These are phyloP conservation scores for Diaprepes abbreviatus DNA, from an alignment of 2,888 invertebrate species.

Conservation along the genomic window DNA sequence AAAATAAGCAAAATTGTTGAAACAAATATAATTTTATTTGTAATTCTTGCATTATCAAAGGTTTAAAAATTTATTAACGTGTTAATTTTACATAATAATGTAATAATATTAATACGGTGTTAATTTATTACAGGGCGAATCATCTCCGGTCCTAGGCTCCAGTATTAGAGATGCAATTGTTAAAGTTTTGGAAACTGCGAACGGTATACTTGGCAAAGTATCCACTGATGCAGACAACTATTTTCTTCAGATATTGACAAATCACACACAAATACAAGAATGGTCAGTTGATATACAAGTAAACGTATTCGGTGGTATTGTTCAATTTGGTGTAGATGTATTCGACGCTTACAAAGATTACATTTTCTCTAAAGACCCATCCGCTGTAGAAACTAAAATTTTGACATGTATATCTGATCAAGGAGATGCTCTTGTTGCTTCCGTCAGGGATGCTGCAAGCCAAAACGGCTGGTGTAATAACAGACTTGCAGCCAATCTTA, in stretches of 20 bases:
- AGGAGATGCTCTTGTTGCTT: background rate
- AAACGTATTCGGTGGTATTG: background rate
- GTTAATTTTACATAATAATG: too few relatives aligned
- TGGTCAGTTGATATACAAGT: conserved; percentile 13
- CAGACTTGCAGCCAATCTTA: conserved; percentile 26
- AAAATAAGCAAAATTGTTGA: too few relatives aligned
- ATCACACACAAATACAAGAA: conserved; percentile 22
- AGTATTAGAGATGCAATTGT: background rate
- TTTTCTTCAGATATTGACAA: background rate
- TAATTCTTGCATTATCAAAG: too few relatives aligned
- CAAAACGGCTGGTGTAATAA: conserved; percentile 26
- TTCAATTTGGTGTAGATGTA: background rate
- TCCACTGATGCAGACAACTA: background rate
- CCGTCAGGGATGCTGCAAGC: background rate
- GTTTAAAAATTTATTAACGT: too few relatives aligned
- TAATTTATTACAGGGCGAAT: background rate
- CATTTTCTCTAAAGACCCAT: background rate
- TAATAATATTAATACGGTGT: too few relatives aligned
- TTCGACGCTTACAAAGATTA: conserved; percentile 1
- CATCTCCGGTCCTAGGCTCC: background rate
- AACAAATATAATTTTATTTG: too few relatives aligned
- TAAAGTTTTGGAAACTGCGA: background rate
- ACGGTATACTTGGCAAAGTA: background rate
- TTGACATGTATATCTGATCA: conserved; percentile 10
- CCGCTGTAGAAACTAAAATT: conserved; percentile 2